phyloP scores from a whole-genome alignment of 1,140 invertebrate species.

The Eriocheir sinensis region DNA sequence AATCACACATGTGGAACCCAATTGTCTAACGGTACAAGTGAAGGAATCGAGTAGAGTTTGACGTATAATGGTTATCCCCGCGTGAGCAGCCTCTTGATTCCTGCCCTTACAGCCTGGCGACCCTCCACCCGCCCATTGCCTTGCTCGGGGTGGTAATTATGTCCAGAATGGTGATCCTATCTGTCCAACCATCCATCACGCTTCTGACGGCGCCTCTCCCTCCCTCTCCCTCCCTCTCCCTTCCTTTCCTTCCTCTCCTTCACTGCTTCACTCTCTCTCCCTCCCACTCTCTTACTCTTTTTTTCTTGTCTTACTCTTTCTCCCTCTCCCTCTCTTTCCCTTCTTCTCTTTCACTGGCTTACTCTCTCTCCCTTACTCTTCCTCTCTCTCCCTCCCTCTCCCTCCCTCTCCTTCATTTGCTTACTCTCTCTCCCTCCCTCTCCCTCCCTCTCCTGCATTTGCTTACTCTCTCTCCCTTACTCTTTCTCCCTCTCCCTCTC shows the following conservation, averaged over 20 bases:
- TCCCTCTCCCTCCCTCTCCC: neutral
- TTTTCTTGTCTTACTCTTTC: neutral
- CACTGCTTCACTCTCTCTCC: neutral
- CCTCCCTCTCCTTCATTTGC: neutral
- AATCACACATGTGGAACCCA: too few species aligned
- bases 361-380: neutral
- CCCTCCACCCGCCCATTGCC: neutral
- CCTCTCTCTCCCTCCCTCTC: constrained; percentile 10
- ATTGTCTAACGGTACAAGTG: too few species aligned
- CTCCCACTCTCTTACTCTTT: neutral
- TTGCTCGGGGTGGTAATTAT: neutral
- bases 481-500: too few species aligned
- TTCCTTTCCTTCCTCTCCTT: neutral
- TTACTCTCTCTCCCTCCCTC: neutral
- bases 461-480: neutral
- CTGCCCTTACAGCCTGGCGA: neutral
- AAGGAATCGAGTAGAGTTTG: neutral
- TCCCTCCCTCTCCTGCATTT: neutral
- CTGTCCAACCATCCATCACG: neutral
- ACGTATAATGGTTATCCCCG: too few species aligned
- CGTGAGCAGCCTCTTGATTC: too few species aligned
- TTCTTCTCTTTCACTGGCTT: too few species aligned
- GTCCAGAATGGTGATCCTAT: neutral
- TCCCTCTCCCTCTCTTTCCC: too few species aligned
- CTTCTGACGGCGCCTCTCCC: neutral